These are phyloP conservation scores for Mionectes olivaceus DNA, from an alignment of 2,797 vertebrate genomes.

Conservation along the genomic window DNA sequence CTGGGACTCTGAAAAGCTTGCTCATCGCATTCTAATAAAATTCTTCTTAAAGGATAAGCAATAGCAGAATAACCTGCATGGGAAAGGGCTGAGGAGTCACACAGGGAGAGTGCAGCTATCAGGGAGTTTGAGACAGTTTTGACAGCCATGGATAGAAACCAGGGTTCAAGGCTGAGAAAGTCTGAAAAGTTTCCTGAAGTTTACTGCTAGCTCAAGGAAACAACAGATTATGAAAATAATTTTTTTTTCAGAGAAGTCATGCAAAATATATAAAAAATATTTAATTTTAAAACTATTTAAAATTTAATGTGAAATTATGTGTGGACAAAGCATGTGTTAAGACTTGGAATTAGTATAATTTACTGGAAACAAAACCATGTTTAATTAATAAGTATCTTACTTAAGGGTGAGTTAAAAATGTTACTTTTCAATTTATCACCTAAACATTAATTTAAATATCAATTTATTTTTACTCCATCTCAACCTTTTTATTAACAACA, in stretches of 20 bases:
- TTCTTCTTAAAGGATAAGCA: neutral
- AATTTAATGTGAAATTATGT: neutral
- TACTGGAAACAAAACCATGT: neutral
- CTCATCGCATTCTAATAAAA: neutral
- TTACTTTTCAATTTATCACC: neutral
- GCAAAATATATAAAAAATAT: no score
- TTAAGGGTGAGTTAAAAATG: neutral
- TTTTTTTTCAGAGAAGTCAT: neutral
- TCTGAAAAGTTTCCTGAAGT: neutral
- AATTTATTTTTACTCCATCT: neutral
- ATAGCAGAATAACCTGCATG: rapidly evolving
- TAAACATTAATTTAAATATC: neutral
- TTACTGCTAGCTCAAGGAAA: neutral
- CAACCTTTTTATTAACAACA: neutral
- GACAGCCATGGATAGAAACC: neutral
- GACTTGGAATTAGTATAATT: neutral
- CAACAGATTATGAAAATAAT: neutral
- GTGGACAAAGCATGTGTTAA: neutral
- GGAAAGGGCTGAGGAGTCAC: neutral
- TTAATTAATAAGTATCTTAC: neutral
- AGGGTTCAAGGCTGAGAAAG: neutral
- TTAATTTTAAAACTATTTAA: neutral
- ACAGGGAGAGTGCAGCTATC: neutral
- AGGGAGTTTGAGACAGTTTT: neutral
- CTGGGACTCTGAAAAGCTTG: neutral